Conservation (phyloP, 2,888 invertebrate genomes). For the Rhingia rostrata region DNA sequence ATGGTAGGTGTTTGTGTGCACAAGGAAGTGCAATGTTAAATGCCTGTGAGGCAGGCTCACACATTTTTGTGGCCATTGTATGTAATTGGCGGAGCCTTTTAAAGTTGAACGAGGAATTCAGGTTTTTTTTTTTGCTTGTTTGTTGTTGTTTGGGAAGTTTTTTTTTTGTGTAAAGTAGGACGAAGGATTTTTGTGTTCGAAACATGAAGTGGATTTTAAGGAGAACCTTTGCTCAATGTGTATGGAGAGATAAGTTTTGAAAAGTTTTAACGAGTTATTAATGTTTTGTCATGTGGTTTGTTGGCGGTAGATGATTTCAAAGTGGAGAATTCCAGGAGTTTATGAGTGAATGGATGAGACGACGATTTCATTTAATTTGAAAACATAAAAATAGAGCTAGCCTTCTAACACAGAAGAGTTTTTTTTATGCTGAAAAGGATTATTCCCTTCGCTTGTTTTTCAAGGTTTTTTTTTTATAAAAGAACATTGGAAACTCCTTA, state of each 20-base stretch:
- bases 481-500: too few relatives aligned
- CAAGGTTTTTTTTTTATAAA: too few relatives aligned
- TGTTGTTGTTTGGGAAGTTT: conserved; percentile 11
- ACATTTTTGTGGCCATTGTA: conserved; percentile 23
- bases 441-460: too few relatives aligned
- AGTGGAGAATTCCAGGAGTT: not conserved
- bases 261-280: not conserved
- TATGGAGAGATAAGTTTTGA: not conserved
- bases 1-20: conserved; percentile 11
- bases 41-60: conserved; percentile 30
- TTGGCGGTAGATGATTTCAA: not conserved
- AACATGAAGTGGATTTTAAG: conserved; percentile 10
- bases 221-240: not conserved
- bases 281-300: not conserved
- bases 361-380: too few relatives aligned
- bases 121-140: too few relatives aligned
- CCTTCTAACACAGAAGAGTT: too few relatives aligned
- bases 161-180: not conserved
- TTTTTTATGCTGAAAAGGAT: too few relatives aligned
- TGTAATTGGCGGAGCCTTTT: conserved; percentile 23
- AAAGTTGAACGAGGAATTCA: conserved; percentile 16
- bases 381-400: too few relatives aligned
- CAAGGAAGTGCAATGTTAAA: conserved; percentile 30
- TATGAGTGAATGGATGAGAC: too few relatives aligned
- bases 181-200: not conserved